These are phyloP conservation scores for Plestiodon gilberti DNA, from an alignment of 2,113 vertebrate species.

Conservation along the genomic window DNA sequence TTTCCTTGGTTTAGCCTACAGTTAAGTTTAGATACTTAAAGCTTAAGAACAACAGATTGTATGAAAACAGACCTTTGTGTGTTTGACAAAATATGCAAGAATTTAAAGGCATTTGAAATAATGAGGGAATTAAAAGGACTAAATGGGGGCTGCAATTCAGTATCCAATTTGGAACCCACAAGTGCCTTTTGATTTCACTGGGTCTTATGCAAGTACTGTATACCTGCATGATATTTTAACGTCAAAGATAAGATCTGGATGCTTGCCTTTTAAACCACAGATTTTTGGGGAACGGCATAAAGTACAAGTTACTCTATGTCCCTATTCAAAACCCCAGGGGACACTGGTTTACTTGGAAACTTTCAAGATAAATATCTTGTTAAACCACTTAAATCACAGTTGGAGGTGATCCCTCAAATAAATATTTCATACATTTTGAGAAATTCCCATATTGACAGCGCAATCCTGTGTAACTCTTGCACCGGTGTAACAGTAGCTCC, in stretches of 20 bases:
- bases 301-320: not conserved
- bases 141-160: not conserved
- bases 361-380: not conserved
- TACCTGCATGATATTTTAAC: not conserved
- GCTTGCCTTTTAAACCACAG: not conserved
- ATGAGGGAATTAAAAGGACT: not conserved
- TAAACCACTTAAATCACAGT: not conserved
- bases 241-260: not conserved
- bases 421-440: not conserved
- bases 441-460: too few relatives aligned
- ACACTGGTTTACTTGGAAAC: not conserved
- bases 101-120: not conserved
- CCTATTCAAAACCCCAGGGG: not conserved
- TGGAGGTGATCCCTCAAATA: not conserved
- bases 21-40: slow-evolving; percentile 9
- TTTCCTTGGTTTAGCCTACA: not conserved
- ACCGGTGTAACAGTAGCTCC: too few relatives aligned
- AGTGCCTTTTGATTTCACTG: not conserved
- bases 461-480: too few relatives aligned
- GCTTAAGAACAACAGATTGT: not conserved
- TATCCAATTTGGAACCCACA: not conserved
- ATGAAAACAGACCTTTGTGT: not conserved
- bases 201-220: not conserved
- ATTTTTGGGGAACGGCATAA: not conserved
- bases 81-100: not conserved